Conservation (phyloP, 53 echinoderm and acorn worm species). For the Glandiceps talaboti region DNA sequence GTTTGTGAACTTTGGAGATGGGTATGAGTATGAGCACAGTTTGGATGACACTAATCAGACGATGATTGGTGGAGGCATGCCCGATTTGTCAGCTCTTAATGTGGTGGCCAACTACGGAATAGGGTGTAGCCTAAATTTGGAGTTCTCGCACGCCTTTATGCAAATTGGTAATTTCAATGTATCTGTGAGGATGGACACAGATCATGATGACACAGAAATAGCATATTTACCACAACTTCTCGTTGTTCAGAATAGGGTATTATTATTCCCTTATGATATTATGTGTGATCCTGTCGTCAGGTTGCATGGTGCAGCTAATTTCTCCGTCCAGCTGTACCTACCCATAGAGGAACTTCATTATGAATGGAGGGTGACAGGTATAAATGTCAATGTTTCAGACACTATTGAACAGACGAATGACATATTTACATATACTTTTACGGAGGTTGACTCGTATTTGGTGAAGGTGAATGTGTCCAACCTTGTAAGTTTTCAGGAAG, state of each 20-base stretch:
- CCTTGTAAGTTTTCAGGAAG: constrained; percentile 33
- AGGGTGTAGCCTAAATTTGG: constrained; percentile 60
- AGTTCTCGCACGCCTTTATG: constrained; percentile 46
- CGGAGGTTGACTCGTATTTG: constrained; percentile 34
- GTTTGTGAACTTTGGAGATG: constrained; percentile 72
- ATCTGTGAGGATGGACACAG: constrained; percentile 11
- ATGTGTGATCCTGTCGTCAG: neutral
- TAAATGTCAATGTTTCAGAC: constrained; percentile 14
- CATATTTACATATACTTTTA: constrained; percentile 24
- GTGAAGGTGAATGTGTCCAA: constrained; percentile 36
- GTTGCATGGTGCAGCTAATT: neutral
- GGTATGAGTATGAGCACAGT: constrained; percentile 46
- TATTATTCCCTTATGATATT: neutral
- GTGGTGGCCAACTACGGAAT: constrained; percentile 80
- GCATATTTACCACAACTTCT: neutral
- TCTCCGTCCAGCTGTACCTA: neutral
- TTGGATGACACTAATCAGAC: constrained; percentile 77
- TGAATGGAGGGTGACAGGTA: constrained; percentile 19
- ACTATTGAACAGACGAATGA: neutral
- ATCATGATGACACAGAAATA: neutral
- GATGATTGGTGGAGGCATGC: constrained; percentile 54
- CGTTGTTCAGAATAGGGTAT: neutral
- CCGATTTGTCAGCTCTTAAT: constrained; percentile 44
- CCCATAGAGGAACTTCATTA: constrained; percentile 23
- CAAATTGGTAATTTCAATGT: constrained; percentile 21